Evolutionary conservation across 2,797 vertebrate genomes (phyloP).

Genomic region (Platalea minor): DNA sequence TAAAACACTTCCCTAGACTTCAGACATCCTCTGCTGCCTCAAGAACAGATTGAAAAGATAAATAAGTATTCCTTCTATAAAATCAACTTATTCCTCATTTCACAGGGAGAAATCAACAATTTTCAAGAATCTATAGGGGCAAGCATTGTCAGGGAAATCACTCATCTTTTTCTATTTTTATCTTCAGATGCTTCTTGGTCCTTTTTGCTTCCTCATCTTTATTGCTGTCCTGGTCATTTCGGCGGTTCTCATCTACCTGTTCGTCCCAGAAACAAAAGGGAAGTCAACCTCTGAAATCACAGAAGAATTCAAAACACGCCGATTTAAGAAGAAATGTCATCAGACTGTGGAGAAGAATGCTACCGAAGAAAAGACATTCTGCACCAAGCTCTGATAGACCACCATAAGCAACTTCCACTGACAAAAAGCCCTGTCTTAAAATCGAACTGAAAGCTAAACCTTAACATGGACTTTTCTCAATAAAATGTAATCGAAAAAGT

Average conservation of each 20-base stretch:
- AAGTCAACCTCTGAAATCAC: conserved; percentile 63
- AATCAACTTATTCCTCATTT: neutral
- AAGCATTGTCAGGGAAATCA: neutral
- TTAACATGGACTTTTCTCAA: neutral
- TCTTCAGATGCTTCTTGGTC: conserved; percentile 77
- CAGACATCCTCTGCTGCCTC: neutral
- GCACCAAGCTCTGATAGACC: conserved; percentile 52
- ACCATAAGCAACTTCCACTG: neutral
- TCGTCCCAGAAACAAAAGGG: conserved; percentile 72
- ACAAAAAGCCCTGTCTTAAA: neutral
- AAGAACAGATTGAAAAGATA: neutral
- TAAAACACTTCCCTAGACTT: neutral
- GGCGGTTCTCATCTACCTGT: conserved; percentile 22
- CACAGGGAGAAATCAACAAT: neutral
- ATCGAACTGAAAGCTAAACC: neutral
- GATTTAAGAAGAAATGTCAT: neutral
- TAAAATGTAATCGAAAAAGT: neutral
- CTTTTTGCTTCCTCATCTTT: conserved; percentile 78
- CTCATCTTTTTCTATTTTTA: neutral
- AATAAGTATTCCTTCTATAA: neutral
- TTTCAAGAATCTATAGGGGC: neutral
- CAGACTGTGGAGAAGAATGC: neutral
- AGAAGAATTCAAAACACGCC: conserved; percentile 29
- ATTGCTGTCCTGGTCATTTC: conserved; percentile 44
- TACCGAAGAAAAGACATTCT: conserved; percentile 4